A percentile compares a stretch with the other conserved stretches of the same genome.
phyloP scores from a whole-genome alignment of 2,113 vertebrate genomes.

The Cricetomys ansorgei region DNA sequence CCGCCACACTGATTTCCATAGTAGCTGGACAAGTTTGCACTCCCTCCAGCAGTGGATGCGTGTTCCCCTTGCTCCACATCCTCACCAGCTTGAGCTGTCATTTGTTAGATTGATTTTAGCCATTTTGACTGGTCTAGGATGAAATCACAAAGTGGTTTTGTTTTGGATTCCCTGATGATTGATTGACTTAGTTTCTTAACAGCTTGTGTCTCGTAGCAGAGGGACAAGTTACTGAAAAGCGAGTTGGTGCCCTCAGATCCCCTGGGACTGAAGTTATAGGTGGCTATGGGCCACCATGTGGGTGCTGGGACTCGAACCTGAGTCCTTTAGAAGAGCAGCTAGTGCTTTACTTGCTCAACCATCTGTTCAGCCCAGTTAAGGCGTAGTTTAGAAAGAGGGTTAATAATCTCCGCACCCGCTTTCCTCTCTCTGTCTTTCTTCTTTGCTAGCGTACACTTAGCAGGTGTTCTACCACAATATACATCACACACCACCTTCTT shows the following conservation, averaged over 20 bases:
- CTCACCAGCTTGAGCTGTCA: not conserved
- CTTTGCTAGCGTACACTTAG: not conserved
- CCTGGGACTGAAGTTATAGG: not conserved
- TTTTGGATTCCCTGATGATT: not conserved
- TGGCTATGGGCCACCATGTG: not conserved
- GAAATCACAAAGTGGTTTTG: not conserved
- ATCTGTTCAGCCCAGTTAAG: not conserved
- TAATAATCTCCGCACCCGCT: not conserved
- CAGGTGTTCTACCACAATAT: not conserved
- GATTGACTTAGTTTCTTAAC: not conserved
- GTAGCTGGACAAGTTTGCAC: not conserved
- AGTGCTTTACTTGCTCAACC: no score
- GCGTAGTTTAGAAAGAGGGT: not conserved
- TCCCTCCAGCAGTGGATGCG: not conserved
- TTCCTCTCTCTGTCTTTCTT: not conserved
- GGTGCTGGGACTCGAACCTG: no score
- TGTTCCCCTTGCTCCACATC: not conserved
- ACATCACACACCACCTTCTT: not conserved
- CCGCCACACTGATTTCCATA: not conserved
- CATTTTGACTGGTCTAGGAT: not conserved
- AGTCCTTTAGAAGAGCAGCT: no score
- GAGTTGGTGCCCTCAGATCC: not conserved
- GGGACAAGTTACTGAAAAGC: not conserved
- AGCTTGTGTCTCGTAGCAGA: not conserved
- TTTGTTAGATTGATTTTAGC: not conserved